A percentile compares a stretch with the other conserved stretches of the same genome.
Evolutionary conservation across 2,113 vertebrate species (phyloP).

Genomic region (Triplophysa siluroides): DNA sequence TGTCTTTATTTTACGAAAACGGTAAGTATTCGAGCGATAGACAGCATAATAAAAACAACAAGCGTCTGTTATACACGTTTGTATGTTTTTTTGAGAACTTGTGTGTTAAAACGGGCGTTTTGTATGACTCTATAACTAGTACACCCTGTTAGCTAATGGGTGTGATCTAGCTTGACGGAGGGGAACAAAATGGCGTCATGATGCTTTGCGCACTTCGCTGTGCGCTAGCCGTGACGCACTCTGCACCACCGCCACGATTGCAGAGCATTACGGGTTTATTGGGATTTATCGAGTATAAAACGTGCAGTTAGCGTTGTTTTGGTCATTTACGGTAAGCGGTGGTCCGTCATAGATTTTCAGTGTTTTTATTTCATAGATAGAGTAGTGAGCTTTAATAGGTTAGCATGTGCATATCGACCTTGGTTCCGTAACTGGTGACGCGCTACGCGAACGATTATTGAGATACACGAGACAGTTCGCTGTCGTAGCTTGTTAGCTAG

Average conservation of each 20-base stretch:
- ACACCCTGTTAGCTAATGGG: conserved; percentile 7
- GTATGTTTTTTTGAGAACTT: neutral
- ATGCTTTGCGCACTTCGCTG: conserved; percentile 60
- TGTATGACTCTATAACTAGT: neutral
- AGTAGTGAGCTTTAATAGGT: neutral
- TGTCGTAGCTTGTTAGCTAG: too few species aligned
- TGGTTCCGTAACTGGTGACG: neutral
- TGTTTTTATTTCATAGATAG: neutral
- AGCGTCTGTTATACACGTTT: neutral
- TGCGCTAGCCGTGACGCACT: conserved; percentile 74
- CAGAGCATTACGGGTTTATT: neutral
- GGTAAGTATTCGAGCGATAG: conserved; percentile 70
- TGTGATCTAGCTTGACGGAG: neutral
- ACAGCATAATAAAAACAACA: neutral
- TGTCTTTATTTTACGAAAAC: conserved; percentile 99
- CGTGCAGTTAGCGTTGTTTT: neutral
- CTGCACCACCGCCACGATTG: conserved; percentile 66
- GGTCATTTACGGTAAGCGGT: neutral
- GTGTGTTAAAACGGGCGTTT: neutral
- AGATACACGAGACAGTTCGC: too few species aligned
- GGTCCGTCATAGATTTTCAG: neutral
- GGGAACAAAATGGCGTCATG: conserved; percentile 77
- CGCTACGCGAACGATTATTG: too few species aligned
- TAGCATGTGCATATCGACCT: conserved; percentile 15
- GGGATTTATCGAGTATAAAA: neutral